Percentiles rank a stretch among this genome's conserved stretches.
phyloP scores from a whole-genome alignment of 2,888 invertebrate genomes.

The Dynastes tityus region DNA sequence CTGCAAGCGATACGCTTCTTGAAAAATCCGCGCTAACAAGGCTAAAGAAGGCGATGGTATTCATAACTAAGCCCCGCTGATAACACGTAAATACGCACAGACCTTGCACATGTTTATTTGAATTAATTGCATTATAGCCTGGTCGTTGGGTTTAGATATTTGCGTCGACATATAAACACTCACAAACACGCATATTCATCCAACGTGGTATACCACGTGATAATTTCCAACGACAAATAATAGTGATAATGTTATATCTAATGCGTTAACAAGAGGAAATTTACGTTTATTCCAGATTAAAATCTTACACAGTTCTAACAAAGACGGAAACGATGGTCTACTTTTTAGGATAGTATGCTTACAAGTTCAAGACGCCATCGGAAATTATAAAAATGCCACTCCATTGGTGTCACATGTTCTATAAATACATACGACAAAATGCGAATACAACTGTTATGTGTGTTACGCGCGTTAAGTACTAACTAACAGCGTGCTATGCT shows the following conservation, averaged over 20 bases:
- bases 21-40: constrained; percentile 38
- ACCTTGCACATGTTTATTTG: constrained; percentile 38
- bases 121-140: constrained; percentile 14
- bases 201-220: too few relatives aligned
- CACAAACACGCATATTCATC: too few relatives aligned
- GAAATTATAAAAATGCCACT: constrained; percentile 46
- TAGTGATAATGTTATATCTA: too few relatives aligned
- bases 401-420: constrained; percentile 41
- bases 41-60: constrained; percentile 38
- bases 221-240: not conserved
- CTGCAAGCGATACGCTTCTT: constrained; percentile 12
- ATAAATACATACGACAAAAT: constrained; percentile 31
- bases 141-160: not conserved
- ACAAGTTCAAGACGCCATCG: constrained; percentile 28
- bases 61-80: constrained; percentile 25
- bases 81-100: constrained; percentile 25
- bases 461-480: not conserved
- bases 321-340: too few relatives aligned
- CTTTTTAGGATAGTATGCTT: not conserved
- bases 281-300: too few relatives aligned
- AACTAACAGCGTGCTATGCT: not conserved
- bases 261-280: too few relatives aligned
- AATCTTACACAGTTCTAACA: too few relatives aligned
- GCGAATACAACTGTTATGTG: not conserved
- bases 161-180: not conserved